Evolutionary conservation across 2,113 vertebrate species (phyloP).

Genomic region (Syngnathus floridae): DNA sequence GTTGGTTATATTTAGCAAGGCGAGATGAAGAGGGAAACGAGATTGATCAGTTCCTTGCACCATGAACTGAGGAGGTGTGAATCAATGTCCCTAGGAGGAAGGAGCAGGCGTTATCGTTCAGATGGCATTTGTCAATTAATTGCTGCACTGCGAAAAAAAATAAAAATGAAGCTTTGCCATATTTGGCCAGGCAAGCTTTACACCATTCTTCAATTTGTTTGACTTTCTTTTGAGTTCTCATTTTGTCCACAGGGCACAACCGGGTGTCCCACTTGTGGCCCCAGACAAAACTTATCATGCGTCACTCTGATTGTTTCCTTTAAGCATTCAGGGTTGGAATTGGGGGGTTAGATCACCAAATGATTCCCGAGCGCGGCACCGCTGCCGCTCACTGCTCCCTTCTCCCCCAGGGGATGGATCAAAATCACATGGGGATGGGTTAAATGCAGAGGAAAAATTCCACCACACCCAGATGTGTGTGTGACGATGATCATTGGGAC

Average conservation of each 20-base stretch:
- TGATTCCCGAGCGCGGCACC: too few species aligned
- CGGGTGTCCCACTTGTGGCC: background rate
- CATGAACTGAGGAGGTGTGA: conserved; percentile 56
- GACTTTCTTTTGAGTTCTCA: conserved; percentile 11
- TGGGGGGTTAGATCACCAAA: too few species aligned
- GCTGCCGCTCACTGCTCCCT: too few species aligned
- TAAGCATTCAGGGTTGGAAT: too few species aligned
- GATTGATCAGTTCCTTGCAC: conserved; percentile 62
- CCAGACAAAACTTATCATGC: conserved; percentile 1
- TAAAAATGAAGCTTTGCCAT: conserved; percentile 41
- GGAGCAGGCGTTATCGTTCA: conserved; percentile 45
- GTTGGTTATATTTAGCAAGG: conserved; percentile 64
- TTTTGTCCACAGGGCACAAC: background rate
- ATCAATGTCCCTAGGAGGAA: conserved; percentile 62
- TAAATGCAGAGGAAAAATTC: too few species aligned
- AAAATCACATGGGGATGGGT: too few species aligned
- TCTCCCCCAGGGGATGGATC: too few species aligned
- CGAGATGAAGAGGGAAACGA: conserved; percentile 37
- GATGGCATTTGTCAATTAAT: conserved; percentile 56
- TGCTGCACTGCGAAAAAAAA: conserved; percentile 10
- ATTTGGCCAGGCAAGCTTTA: conserved; percentile 15
- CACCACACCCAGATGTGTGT: too few species aligned
- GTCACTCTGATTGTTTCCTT: too few species aligned
- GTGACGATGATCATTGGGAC: too few species aligned
- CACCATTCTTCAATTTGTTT: conserved; percentile 28